Conservation (phyloP, 92 coral and sea anemone species). For the Parazoanthus atlanticus region DNA sequence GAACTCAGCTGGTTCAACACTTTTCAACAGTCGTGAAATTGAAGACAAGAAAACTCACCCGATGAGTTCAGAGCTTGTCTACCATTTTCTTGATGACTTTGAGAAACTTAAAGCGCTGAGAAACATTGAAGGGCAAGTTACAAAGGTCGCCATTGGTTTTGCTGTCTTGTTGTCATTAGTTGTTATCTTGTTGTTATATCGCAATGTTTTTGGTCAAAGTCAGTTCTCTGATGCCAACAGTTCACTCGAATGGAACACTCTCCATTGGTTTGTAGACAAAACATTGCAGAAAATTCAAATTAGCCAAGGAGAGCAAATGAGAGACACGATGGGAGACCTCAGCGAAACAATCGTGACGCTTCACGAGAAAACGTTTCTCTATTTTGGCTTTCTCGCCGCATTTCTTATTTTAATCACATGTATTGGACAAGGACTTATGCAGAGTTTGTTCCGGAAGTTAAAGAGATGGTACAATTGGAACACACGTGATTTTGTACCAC, state of each 20-base stretch:
- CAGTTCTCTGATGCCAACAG: background rate
- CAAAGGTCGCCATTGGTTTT: background rate
- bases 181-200: background rate
- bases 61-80: conserved; percentile 26
- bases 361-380: conserved; percentile 7
- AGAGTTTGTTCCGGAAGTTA: background rate
- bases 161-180: background rate
- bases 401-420: background rate
- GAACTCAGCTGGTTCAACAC: conserved; percentile 7
- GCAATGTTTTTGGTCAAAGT: background rate
- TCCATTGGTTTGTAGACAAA: conserved; percentile 22
- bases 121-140: conserved; percentile 2
- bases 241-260: background rate
- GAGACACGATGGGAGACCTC: background rate
- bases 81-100: conserved; percentile 17
- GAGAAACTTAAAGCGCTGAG: conserved; percentile 17
- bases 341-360: background rate
- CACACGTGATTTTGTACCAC: background rate
- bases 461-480: background rate
- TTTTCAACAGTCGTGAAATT: background rate
- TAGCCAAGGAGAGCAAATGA: conserved; percentile 20
- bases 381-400: background rate
- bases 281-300: conserved; percentile 16
- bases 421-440: background rate
- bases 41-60: conserved; percentile 29